phyloP scores from a whole-genome alignment of 1,140 invertebrate genomes.

The Acromyrmex heyeri region DNA sequence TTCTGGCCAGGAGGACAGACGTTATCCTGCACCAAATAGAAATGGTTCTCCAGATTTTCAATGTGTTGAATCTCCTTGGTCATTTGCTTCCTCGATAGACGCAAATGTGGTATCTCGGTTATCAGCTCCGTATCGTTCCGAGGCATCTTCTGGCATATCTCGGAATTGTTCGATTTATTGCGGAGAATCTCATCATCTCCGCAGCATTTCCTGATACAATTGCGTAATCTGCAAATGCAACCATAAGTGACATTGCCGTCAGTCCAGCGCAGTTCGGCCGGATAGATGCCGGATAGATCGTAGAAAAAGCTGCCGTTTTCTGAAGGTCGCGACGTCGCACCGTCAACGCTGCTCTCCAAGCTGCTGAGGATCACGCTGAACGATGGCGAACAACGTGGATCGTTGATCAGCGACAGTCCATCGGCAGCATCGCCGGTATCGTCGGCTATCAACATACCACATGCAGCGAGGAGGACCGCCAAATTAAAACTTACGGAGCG shows the following conservation, averaged over 20 bases:
- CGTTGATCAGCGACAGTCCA: not conserved
- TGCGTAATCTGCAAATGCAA: conserved; percentile 75
- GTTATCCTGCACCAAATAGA: conserved; percentile 69
- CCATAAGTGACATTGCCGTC: conserved; percentile 71
- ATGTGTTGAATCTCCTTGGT: conserved; percentile 61
- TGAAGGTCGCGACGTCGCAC: not conserved
- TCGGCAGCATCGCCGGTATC: not conserved
- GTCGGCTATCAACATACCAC: conserved; percentile 34
- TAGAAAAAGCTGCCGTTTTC: conserved; percentile 68
- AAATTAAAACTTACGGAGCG: conserved; percentile 48
- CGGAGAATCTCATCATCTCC: conserved; percentile 77
- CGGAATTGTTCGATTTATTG: not conserved
- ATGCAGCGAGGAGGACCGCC: conserved; percentile 24
- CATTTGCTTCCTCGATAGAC: conserved; percentile 44
- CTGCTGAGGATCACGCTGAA: conserved; percentile 7
- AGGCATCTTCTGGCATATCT: conserved; percentile 51
- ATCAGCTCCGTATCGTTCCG: not conserved
- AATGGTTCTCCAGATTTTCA: conserved; percentile 64
- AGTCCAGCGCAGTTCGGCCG: conserved; percentile 57
- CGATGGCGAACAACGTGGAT: conserved; percentile 43
- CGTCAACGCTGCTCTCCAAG: not conserved
- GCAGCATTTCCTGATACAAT: conserved; percentile 85
- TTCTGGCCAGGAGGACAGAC: conserved; percentile 52
- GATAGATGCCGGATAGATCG: conserved; percentile 71
- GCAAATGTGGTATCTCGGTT: conserved; percentile 18